Base-by-base conservation (phyloP, 1,140 invertebrate genomes). In the Megalonaias nervosa region DNA sequence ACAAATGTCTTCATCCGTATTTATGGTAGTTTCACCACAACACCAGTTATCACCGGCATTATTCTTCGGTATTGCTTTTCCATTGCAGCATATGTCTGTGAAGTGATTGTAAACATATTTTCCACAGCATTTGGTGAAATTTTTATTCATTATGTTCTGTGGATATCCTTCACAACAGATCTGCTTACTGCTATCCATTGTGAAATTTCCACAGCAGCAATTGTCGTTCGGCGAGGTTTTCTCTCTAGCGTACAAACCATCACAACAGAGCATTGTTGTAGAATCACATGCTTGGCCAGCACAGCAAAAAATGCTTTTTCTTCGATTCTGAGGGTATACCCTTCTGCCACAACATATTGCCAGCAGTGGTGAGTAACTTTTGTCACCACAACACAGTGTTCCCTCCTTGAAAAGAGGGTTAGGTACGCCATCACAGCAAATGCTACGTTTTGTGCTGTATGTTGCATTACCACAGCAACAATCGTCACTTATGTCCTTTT, bases 1-100 rank as follows among this genome's bases (percentile, higher is more conserved):
- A 67, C 76, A 78, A 15, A 74, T 78, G 56, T 78, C 65, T 68
- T 66, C 67, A n/a, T 61, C 68, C 13, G 76, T 66, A 72, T 77
- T 77, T 15, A 71, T 17, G 66, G 75, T 72, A 21, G 57, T n/a
- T 55, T 71, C 67, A 48, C 76, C 76, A 69, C 76, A 78, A 58
- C 76, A 78, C 19, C 38, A 56, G 64, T 78, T 71, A 16, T 78
- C 76, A 61, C 60, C 65, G 17, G 57, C 61, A 12, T 61, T 67
- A 23, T 38, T n/a, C 61, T 78, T 78, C 57, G 21, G n/a, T 23
- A 72, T 59, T 48, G 74, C 9, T 16, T 15, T n/a, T n/a, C 21
- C 48, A 21, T 73, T 57, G 48, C 72, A 74, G 56, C 72, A 74
- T 17, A 74, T 58, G 61, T 74, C 48, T 0, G 55, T 58, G 15